phyloP scores from a whole-genome alignment of 2,797 vertebrate genomes.

The Pachyuromys duprasi region DNA sequence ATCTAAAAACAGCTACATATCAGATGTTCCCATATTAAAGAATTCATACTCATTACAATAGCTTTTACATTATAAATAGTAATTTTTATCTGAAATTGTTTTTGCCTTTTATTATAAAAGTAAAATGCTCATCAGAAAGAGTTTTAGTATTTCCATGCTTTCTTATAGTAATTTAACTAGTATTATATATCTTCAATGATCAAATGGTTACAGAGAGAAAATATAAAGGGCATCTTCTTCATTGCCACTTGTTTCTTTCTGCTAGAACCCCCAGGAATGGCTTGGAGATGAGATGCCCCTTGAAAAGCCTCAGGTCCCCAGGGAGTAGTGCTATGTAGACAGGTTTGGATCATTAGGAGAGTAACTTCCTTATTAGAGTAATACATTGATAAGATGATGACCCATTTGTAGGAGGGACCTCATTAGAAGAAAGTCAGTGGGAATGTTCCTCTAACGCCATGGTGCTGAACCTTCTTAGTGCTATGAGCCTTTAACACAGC shows the following conservation, averaged over 20 bases:
- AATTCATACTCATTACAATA: conserved; percentile 1
- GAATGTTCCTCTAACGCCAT: no score
- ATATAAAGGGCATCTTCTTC: neutral
- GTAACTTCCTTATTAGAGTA: neutral
- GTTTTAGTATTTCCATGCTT: neutral
- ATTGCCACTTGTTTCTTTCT: neutral
- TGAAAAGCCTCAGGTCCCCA: neutral
- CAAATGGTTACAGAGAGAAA: neutral
- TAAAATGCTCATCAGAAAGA: neutral
- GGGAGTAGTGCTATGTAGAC: neutral
- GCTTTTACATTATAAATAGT: neutral
- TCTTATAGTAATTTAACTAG: neutral
- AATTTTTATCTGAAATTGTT: neutral
- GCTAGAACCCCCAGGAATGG: neutral
- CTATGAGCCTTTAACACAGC: neutral
- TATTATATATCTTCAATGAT: neutral
- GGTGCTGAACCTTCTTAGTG: neutral
- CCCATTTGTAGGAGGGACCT: neutral
- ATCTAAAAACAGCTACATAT: neutral
- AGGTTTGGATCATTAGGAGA: no score
- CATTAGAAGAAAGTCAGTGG: neutral
- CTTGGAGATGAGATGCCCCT: neutral
- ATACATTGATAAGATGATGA: neutral
- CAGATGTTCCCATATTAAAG: neutral
- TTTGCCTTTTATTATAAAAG: neutral